Evolutionary conservation across 2,797 vertebrate species (phyloP).

Genomic region (Podarcis lilfordi): DNA sequence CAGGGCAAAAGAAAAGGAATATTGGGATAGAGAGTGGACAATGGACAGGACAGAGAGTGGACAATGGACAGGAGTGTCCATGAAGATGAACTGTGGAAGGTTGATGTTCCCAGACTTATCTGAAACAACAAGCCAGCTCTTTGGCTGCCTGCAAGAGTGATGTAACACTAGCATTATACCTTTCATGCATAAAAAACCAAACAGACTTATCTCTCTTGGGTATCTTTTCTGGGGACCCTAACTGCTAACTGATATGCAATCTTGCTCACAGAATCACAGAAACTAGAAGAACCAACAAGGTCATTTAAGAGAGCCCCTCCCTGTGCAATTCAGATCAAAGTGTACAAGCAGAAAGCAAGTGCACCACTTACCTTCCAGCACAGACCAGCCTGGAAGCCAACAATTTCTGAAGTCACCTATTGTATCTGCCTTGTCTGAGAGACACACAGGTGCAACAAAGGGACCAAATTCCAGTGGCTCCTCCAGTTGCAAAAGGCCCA

Average conservation of each 20-base stretch:
- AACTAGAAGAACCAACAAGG: background rate
- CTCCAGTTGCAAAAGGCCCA: conserved; percentile 8
- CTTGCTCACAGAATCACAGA: background rate
- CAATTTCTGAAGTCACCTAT: background rate
- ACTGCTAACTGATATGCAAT: background rate
- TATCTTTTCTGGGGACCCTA: background rate
- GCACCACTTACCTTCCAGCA: conserved; percentile 2
- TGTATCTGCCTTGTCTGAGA: background rate
- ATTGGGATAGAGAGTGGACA: background rate
- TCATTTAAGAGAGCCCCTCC: background rate
- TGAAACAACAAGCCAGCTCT: background rate
- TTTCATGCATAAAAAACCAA: background rate
- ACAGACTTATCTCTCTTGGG: background rate
- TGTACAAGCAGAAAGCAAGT: background rate
- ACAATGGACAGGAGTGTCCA: background rate
- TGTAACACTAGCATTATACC: no score
- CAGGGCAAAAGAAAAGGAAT: background rate
- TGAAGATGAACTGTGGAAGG: background rate
- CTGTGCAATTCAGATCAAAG: background rate
- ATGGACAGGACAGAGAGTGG: background rate
- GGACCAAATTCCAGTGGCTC: background rate
- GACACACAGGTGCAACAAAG: background rate
- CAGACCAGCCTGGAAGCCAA: conserved; percentile 24
- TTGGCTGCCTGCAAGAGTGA: background rate
- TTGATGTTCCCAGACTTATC: background rate